These are phyloP conservation scores for Ceratina calcarata DNA, from an alignment of 1,140 invertebrate species.

Conservation along the genomic window DNA sequence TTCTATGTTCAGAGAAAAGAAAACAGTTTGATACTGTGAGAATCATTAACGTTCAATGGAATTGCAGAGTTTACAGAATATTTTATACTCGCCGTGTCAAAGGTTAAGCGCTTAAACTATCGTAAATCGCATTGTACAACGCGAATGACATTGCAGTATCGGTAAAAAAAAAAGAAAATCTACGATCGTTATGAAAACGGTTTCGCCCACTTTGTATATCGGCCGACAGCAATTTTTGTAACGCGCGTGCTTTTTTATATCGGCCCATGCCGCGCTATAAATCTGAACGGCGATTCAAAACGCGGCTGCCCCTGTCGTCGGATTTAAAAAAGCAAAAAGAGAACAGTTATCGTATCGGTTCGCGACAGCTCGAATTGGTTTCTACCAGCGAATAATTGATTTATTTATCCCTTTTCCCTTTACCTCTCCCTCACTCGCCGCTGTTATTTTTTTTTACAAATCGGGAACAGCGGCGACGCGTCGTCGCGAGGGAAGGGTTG, in stretches of 20 bases:
- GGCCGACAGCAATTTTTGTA: not conserved
- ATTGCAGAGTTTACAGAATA: too few species aligned
- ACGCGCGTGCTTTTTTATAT: not conserved
- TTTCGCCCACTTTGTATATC: not conserved
- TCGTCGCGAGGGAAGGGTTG: conserved; percentile 40
- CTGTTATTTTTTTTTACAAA: not conserved
- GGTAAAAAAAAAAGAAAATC: not conserved
- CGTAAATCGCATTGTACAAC: too few species aligned
- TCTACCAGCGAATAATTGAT: conserved; percentile 45
- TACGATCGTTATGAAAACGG: not conserved
- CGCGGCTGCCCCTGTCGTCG: conserved; percentile 11
- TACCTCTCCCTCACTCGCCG: not conserved
- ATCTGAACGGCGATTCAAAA: conserved; percentile 24
- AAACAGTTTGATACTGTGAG: too few species aligned
- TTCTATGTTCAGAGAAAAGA: too few species aligned
- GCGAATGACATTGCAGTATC: too few species aligned
- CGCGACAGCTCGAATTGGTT: conserved; percentile 14
- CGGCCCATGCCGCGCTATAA: conserved; percentile 4
- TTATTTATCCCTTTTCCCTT: conserved; percentile 29
- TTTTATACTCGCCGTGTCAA: too few species aligned
- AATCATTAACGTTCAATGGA: too few species aligned
- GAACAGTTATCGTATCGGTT: conserved; percentile 20
- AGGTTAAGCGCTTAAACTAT: too few species aligned
- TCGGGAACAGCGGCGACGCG: conserved; percentile 25
- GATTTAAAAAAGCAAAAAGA: conserved; percentile 34